phyloP scores from a whole-genome alignment of 2,113 vertebrate species.

The Marcusenius ussheri region DNA sequence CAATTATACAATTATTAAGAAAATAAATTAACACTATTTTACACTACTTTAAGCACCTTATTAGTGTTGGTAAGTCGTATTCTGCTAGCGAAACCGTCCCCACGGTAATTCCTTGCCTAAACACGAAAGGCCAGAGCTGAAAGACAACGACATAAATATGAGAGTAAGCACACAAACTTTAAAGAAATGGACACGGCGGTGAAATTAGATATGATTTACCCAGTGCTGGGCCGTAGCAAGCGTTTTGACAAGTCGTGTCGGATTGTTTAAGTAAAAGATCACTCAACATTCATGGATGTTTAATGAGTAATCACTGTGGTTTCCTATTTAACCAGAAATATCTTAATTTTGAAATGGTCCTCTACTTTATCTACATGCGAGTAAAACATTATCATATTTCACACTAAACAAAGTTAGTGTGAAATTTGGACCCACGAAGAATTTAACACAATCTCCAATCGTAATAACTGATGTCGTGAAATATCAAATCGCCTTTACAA shows the following conservation, averaged over 20 bases:
- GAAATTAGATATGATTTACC: background rate
- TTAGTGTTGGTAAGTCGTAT: background rate
- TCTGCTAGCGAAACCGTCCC: background rate
- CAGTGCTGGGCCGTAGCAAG: background rate
- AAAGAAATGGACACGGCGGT: background rate
- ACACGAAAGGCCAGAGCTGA: background rate
- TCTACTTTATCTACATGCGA: background rate
- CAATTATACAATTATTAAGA: background rate
- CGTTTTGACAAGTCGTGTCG: conserved; percentile 1
- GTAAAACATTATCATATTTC: conserved; percentile 2
- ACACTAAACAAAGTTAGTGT: background rate
- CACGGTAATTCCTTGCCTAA: background rate
- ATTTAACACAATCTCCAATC: background rate
- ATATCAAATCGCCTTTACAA: background rate
- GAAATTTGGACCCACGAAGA: background rate
- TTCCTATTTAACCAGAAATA: background rate
- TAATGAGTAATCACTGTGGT: background rate
- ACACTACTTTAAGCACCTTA: background rate
- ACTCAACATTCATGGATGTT: background rate
- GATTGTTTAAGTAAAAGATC: conserved; percentile 2
- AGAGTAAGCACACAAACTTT: background rate
- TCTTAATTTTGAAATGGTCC: background rate
- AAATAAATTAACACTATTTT: background rate
- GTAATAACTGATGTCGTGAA: background rate
- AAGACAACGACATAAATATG: background rate